Conservation (phyloP, 2,888 invertebrate genomes). For the Brenthis hecate region DNA sequence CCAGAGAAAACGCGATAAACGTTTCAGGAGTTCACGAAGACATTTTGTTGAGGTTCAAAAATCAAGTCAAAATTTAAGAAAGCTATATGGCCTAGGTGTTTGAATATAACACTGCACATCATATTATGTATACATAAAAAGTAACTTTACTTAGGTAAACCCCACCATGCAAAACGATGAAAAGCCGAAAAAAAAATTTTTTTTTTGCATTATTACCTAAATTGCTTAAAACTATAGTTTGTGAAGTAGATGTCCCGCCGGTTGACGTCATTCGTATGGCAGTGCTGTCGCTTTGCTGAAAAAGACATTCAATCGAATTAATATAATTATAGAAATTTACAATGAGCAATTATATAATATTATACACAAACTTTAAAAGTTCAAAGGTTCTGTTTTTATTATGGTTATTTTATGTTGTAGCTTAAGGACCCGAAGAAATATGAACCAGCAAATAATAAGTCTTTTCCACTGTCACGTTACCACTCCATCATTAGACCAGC, state of each 20-base stretch:
- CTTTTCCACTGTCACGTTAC: too few relatives aligned
- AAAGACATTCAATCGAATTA: conserved; percentile 12
- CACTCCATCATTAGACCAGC: too few relatives aligned
- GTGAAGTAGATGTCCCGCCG: conserved; percentile 61
- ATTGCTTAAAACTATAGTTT: conserved; percentile 75
- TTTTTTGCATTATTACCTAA: conserved; percentile 56
- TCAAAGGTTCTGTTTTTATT: neutral
- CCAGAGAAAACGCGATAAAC: too few relatives aligned
- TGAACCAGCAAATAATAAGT: too few relatives aligned
- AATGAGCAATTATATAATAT: neutral
- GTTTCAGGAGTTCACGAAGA: too few relatives aligned
- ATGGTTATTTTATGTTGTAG: neutral
- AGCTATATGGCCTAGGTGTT: too few relatives aligned
- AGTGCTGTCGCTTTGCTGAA: conserved; percentile 70
- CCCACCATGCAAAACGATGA: neutral
- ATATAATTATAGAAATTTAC: neutral
- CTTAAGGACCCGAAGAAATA: neutral
- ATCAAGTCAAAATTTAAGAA: too few relatives aligned
- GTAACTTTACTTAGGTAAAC: too few relatives aligned
- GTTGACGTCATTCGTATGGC: conserved; percentile 66
- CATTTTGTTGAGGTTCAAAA: too few relatives aligned
- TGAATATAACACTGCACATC: too few relatives aligned
- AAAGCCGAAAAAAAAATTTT: neutral
- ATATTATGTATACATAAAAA: too few relatives aligned
- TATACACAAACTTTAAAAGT: neutral